Evolutionary conservation across 92 coral and sea anemone species (phyloP).

Genomic region (Palythoa heliodiscus): DNA sequence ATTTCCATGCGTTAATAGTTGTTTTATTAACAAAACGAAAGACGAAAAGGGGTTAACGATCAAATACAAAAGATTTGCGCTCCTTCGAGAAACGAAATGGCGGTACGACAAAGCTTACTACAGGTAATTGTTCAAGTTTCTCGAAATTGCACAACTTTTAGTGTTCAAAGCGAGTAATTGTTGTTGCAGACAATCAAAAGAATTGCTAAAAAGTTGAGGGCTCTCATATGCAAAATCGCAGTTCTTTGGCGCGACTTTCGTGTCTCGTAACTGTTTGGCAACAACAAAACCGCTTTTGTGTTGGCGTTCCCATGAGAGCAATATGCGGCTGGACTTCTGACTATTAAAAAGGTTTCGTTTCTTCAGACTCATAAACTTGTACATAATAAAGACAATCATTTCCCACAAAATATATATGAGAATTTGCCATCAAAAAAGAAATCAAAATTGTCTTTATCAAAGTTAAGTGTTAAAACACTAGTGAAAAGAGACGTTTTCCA

Average conservation of each 20-base stretch:
- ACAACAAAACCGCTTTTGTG: conserved; percentile 5
- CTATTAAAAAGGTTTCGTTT: conserved; percentile 25
- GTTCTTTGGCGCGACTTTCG: conserved; percentile 15
- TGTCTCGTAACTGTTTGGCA: conserved; percentile 13
- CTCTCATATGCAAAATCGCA: conserved; percentile 36
- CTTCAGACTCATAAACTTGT: not conserved
- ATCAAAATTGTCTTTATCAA: not conserved
- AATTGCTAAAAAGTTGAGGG: conserved; percentile 10
- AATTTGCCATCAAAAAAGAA: not conserved
- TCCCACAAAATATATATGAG: not conserved
- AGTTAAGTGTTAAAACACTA: not conserved
- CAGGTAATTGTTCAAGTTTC: conserved; percentile 14
- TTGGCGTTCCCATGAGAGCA: conserved; percentile 24
- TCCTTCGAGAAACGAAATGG: not conserved
- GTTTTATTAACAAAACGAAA: conserved; percentile 8
- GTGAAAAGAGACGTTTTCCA: not conserved
- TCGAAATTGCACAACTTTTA: conserved; percentile 15
- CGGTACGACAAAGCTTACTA: conserved; percentile 3
- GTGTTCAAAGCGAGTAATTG: conserved; percentile 12
- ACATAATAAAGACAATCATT: not conserved
- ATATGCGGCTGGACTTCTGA: not conserved
- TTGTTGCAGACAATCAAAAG: conserved; percentile 1
- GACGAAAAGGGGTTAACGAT: conserved; percentile 9
- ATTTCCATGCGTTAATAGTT: conserved; percentile 26
- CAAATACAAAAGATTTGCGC: not conserved